phyloP scores from a whole-genome alignment of 2,113 vertebrate species.

The Monopterus albus region DNA sequence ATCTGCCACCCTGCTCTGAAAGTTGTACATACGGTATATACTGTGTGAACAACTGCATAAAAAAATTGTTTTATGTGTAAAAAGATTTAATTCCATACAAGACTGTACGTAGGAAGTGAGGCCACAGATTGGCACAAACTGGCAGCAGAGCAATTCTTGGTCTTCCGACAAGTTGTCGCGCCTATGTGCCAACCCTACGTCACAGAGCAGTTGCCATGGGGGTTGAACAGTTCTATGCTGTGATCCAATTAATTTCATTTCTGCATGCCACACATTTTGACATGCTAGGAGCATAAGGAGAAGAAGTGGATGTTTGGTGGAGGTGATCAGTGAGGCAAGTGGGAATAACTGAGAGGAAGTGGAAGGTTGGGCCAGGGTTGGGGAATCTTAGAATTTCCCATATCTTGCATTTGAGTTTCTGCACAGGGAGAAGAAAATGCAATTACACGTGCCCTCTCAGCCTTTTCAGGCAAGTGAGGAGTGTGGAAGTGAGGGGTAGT shows the following conservation, averaged over 20 bases:
- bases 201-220: slow-evolving; percentile 59
- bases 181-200: slow-evolving; percentile 48
- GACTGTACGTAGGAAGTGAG: slow-evolving; percentile 22
- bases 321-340: slow-evolving; percentile 54
- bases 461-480: slow-evolving; percentile 66
- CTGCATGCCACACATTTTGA: slow-evolving; percentile 71
- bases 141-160: slow-evolving; percentile 47
- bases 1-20: slow-evolving; percentile 43
- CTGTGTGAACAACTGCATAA: background rate
- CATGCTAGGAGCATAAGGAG: slow-evolving; percentile 68
- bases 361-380: slow-evolving; percentile 52
- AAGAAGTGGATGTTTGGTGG: slow-evolving; percentile 51
- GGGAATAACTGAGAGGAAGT: slow-evolving; percentile 60
- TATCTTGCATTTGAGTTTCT: slow-evolving; percentile 72
- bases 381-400: slow-evolving; percentile 69
- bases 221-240: slow-evolving; percentile 70
- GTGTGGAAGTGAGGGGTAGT: slow-evolving; percentile 45
- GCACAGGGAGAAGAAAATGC: slow-evolving; percentile 74
- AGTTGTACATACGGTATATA: slow-evolving; percentile 43
- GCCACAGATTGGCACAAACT: slow-evolving; percentile 50
- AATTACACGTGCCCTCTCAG: slow-evolving; percentile 81
- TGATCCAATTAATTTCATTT: slow-evolving; percentile 84
- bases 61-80: background rate
- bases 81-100: slow-evolving; percentile 24
- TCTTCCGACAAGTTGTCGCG: slow-evolving; percentile 51